Evolutionary conservation across 2,113 vertebrate species (phyloP).

Genomic region (Zeus faber): DNA sequence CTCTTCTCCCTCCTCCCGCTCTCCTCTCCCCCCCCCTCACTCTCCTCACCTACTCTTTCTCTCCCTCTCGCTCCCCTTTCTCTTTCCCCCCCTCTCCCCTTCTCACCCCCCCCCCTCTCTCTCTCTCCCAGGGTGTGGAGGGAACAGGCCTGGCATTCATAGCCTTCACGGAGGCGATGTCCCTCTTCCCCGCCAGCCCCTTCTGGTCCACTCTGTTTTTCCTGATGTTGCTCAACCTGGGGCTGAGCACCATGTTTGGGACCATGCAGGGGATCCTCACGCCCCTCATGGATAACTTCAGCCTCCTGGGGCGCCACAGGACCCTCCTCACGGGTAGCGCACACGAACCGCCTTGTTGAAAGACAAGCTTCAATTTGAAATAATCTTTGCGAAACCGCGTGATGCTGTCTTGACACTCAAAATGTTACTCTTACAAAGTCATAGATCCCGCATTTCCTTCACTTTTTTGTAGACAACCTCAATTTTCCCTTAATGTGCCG

Average conservation of each 20-base stretch:
- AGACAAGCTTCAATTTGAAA: too few species aligned
- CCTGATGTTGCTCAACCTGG: conserved; percentile 97
- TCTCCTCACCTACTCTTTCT: too few species aligned
- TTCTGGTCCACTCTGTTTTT: conserved; percentile 99
- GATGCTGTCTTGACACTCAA: too few species aligned
- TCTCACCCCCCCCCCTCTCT: not conserved
- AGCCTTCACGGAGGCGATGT: conserved; percentile 97
- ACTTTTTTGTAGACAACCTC: too few species aligned
- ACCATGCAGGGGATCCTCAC: conserved; percentile 99
- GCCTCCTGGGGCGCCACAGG: conserved; percentile 73
- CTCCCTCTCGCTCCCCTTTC: not conserved
- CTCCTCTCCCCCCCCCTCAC: not conserved
- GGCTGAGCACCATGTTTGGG: conserved; percentile 96
- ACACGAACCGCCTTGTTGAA: too few species aligned
- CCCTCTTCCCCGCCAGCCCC: conserved; percentile 91
- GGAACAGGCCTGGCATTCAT: conserved; percentile 98
- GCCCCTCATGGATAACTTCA: conserved; percentile 95
- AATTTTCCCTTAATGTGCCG: too few species aligned
- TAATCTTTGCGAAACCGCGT: too few species aligned
- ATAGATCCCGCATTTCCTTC: too few species aligned
- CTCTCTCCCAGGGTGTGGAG: conserved; percentile 84
- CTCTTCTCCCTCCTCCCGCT: not conserved
- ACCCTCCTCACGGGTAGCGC: conserved; percentile 73
- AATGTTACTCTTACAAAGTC: too few species aligned
- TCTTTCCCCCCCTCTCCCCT: not conserved